Base-by-base conservation (phyloP, 2,888 invertebrate genomes). In the Lathronympha strigana region DNA sequence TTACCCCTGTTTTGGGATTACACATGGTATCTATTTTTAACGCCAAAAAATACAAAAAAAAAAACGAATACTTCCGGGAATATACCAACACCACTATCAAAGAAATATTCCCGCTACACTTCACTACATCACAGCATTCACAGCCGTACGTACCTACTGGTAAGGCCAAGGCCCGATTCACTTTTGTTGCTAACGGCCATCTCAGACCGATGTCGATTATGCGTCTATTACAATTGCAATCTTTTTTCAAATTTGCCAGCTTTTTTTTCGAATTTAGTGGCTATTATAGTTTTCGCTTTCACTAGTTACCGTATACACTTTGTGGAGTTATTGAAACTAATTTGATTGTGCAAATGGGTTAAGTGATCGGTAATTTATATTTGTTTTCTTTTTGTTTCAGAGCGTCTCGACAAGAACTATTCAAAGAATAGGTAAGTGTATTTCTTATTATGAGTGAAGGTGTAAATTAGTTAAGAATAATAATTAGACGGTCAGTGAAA, bases 281-380 rank as follows among this genome's bases (percentile, higher is more conserved):
- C 54, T 54, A 66, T 61, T 66, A 66, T 54, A 66, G 66, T 61
- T 66, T 66, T 66, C 66, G 66, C 66, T 66, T 66, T 66, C 66
- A 66, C 66, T 66, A 15, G 63, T 38, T 40, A 31, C 31, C 50
- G 51, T 62, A n/a, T 51, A 45, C 45, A 53, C 45, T 33, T 62
- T 36, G 51, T 33, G 23, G 45, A 57, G 61, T 54, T 40, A 43
- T 51, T 54, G 31, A 61, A 36, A 54, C 61, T 62, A 45, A 62
- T 62, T 54, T 36, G 40, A 45, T 25, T 61, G 40, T 53, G 5
- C 43, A 31, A 33, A 53, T 33, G 50, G 28, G 43, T 21, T 40
- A 23, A 43, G 23, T 4, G 31, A 17, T 61, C 9, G 21, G 47
- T 31, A 15, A 49, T 4, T 45, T 15, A 33, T 19, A 21, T 45